Base-by-base conservation (phyloP, 1,140 invertebrate species). In the Drosophila ficusphila region DNA sequence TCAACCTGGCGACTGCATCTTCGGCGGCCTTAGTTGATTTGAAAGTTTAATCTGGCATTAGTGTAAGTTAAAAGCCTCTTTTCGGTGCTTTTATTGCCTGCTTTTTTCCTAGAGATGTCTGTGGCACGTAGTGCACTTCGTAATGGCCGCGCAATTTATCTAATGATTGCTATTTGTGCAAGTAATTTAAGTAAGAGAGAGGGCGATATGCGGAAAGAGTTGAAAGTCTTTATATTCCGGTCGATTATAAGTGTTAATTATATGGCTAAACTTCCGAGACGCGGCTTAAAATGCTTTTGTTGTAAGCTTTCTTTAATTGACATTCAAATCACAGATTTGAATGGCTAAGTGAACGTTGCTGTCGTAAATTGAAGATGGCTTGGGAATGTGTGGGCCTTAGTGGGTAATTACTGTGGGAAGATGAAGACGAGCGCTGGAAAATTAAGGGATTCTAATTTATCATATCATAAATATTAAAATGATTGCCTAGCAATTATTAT, bases 41-140 rank as follows among this genome's bases (percentile, higher is more conserved):
- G 78, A 81, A 81, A 82, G 78, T 82, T 68, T 70, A 76, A 76
- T 76, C 64, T 46, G 48, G 56, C 23, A 56, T 76, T 82, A 62
- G 75, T 61, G 69, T 78, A 74, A 49, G 61, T 56, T 61, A 69
- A 69, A 54, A 69, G 61, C 34, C 44, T 54, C 42, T 62, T 67
- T 74, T 53, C 41, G 19, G 19, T 19, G 71, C 21, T 67, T 67
- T 58, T 75, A 49, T 75, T 76, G 62, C 41, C 33, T 42, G 16
- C 60, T 46, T 39, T 31, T 18, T 44, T n/a, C 23, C n/a, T 1
- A n/a, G 4, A 44, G 12, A 19, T 34, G 46, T 49, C 57, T 36
- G 29, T 67, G 61, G 71, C 53, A 76, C 72, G 71, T 76, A 68
- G 64, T 74, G 71, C 60, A 75, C 72, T 62, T 33, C 42, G 61